A percentile compares a stretch with the other conserved stretches of the same genome.
phyloP scores from a whole-genome alignment of 2,888 invertebrate genomes.

The Euplexia lucipara region DNA sequence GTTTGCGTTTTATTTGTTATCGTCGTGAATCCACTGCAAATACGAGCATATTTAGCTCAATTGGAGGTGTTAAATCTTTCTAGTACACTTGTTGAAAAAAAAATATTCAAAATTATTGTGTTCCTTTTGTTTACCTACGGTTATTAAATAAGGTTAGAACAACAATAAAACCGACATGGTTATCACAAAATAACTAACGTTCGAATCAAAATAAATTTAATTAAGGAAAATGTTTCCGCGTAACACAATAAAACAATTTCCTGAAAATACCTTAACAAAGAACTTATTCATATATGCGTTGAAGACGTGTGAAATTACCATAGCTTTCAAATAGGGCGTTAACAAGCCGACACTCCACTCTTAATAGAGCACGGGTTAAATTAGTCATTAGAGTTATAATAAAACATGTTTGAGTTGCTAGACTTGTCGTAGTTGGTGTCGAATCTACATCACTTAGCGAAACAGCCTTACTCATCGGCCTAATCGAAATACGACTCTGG shows the following conservation, averaged over 20 bases:
- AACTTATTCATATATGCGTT: conserved; percentile 54
- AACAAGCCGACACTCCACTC: conserved; percentile 53
- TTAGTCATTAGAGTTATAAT: conserved; percentile 56
- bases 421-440: conserved; percentile 45
- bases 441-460: conserved; percentile 55
- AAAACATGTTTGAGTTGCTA: conserved; percentile 44
- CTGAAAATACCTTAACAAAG: conserved; percentile 48
- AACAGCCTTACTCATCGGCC: conserved; percentile 42
- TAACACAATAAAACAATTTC: conserved; percentile 48
- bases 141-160: not conserved
- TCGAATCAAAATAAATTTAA: conserved; percentile 3
- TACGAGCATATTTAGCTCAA: too few species aligned
- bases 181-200: not conserved
- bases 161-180: not conserved
- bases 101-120: too few species aligned
- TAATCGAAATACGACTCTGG: conserved; percentile 41
- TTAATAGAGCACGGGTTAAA: conserved; percentile 52
- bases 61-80: too few species aligned
- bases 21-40: too few species aligned
- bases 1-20: too few species aligned
- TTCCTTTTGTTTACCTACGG: too few species aligned
- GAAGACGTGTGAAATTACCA: conserved; percentile 77
- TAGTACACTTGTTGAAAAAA: too few species aligned
- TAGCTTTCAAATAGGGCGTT: conserved; percentile 79
- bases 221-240: conserved; percentile 19